Percentiles rank a stretch among this genome's conserved stretches.
These are phyloP conservation scores for Athene noctua DNA, from an alignment of 2,113 vertebrate genomes.

Conservation along the genomic window DNA sequence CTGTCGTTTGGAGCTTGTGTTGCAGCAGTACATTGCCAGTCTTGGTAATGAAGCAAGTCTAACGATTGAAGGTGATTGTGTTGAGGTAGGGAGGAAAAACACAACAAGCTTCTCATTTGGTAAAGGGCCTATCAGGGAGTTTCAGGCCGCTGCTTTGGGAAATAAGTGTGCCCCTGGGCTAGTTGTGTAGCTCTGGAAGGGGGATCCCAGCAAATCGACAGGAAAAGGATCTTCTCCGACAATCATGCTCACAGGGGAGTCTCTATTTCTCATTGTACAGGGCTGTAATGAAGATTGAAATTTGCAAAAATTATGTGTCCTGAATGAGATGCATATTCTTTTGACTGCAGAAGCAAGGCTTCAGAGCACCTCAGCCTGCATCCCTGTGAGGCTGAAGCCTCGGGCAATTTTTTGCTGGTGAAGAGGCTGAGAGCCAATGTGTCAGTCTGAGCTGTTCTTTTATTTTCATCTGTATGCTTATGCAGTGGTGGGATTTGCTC, in stretches of 20 bases:
- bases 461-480: background rate
- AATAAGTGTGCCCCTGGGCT: background rate
- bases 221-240: background rate
- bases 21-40: background rate
- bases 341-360: background rate
- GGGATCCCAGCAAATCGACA: background rate
- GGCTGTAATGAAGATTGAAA: background rate
- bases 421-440: background rate
- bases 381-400: background rate
- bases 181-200: background rate
- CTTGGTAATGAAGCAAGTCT: background rate
- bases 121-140: background rate
- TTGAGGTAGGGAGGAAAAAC: background rate
- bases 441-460: background rate
- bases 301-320: background rate
- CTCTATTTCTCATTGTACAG: background rate
- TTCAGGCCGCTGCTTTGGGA: background rate
- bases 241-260: background rate
- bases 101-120: background rate
- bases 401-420: background rate
- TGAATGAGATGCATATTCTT: accelerated
- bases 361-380: background rate
- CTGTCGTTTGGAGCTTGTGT: background rate
- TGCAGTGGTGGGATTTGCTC: background rate
- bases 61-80: background rate